These are phyloP conservation scores for Drosophila robusta DNA, from an alignment of 2,888 invertebrate genomes.

Conservation along the genomic window DNA sequence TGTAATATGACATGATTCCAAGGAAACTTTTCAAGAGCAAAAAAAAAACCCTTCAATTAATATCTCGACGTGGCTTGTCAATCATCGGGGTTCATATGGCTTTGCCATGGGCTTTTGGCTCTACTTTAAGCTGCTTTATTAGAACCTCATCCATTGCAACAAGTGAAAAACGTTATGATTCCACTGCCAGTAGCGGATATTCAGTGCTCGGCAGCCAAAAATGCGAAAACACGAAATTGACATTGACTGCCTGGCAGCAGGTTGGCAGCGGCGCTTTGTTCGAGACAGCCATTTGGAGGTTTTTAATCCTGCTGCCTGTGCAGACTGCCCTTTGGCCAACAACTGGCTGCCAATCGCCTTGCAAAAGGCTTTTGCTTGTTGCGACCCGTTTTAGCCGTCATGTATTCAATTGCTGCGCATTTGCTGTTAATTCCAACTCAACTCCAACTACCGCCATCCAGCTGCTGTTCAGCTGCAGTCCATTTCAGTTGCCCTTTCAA, in stretches of 20 bases:
- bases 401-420: constrained; percentile 30
- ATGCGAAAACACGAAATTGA: constrained; percentile 49
- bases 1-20: too few relatives aligned
- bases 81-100: not conserved
- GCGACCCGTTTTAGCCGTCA: constrained; percentile 18
- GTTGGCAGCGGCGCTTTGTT: constrained; percentile 17
- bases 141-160: constrained; percentile 21
- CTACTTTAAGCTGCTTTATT: constrained; percentile 27
- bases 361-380: constrained; percentile 29
- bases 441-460: too few relatives aligned
- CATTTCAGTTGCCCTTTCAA: constrained; percentile 20
- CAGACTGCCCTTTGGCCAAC: constrained; percentile 47
- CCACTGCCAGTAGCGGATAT: constrained; percentile 3
- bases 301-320: constrained; percentile 50
- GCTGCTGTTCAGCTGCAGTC: not conserved
- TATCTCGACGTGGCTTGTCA: not conserved
- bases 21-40: too few relatives aligned
- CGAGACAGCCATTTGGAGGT: constrained; percentile 38
- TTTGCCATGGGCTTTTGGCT: not conserved
- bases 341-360: constrained; percentile 43
- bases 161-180: constrained; percentile 23
- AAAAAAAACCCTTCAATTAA: not conserved
- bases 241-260: constrained; percentile 42
- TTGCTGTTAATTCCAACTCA: not conserved
- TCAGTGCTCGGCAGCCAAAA: constrained; percentile 16